phyloP scores from a whole-genome alignment of 2,797 vertebrate species.

The Paedocypris micromegethes region DNA sequence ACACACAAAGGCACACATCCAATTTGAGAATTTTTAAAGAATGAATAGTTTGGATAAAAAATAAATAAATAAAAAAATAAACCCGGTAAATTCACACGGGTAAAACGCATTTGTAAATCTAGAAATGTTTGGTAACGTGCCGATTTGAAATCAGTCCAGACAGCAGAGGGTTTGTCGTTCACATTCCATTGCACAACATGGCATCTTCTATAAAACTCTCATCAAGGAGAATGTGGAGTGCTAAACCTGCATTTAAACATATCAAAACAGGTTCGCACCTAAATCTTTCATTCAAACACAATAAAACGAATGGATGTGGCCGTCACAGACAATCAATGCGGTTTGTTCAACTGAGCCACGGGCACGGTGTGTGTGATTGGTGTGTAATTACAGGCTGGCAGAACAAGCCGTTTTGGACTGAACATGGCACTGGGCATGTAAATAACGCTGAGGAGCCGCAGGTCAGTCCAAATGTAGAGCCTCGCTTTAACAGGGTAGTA shows the following conservation, averaged over 20 bases:
- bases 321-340: neutral
- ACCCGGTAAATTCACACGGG: neutral
- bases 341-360: slow-evolving; percentile 27
- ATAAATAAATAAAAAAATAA: neutral
- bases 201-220: neutral
- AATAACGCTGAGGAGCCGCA: neutral
- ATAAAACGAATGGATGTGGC: neutral
- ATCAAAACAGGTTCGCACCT: slow-evolving; percentile 6
- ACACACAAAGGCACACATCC: too few species aligned
- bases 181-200: neutral
- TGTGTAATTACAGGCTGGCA: slow-evolving; percentile 38
- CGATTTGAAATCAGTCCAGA: neutral
- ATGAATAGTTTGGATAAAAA: neutral
- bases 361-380: slow-evolving; percentile 7
- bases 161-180: neutral
- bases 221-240: neutral
- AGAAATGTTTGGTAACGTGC: neutral
- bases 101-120: neutral
- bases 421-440: slow-evolving; percentile 17
- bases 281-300: neutral
- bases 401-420: slow-evolving; percentile 10
- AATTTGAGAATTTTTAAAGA: too few species aligned
- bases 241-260: neutral
- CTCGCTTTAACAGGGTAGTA: too few species aligned
- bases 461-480: slow-evolving; percentile 9